Evolutionary conservation across 2,113 vertebrate genomes (phyloP), one percentile per base, ranked within the genome.

Genomic region (Ammodytes marinus): DNA sequence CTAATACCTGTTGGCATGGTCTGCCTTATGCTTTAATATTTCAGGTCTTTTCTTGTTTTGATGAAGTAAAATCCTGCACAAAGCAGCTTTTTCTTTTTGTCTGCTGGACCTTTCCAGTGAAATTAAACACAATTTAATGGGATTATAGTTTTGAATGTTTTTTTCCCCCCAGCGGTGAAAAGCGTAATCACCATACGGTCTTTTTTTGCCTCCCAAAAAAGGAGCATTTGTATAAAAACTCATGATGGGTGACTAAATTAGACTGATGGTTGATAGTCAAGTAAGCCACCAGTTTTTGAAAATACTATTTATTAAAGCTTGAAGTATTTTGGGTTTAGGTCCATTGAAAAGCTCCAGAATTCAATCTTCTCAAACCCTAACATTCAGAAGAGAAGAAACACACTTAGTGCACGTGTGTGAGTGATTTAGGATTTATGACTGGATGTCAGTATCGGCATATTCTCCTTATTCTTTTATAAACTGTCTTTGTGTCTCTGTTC

Each of bases 401-500:
- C n/a, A 42, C 14, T 52, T 74, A 60, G 42, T 49, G 54, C 14
- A 72, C 43, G 54, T 52, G 50, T 76, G 39, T 13, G 37, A 2
- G 42, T 13, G 13, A 69, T 3, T 55, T 1, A 46, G 8, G 27
- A 12, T 4, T 61, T 45, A 57, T 54, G 55, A 63, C 14, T 10
- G 4, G 37, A 58, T 77, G 40, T 53, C 19, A 74, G 64, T 61
- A 68, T 73, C 37, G 0, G 0, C 42, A 70, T 77, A 40, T 64
- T 75, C 9, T 47, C 54, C 2, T 58, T 50, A 1, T 49, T 79
- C 64, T 60, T 66, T 13, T 37, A 69, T 55, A 57, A 65, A 52
- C 66, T 57, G 52, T 57, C 8, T 59, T 13, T 83, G 52, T 74
- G 72, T 66, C 45, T 77, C 8, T 69, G 35, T 82, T 83, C 65